phyloP scores from a whole-genome alignment of 2,113 vertebrate genomes.

The Ochotona princeps region DNA sequence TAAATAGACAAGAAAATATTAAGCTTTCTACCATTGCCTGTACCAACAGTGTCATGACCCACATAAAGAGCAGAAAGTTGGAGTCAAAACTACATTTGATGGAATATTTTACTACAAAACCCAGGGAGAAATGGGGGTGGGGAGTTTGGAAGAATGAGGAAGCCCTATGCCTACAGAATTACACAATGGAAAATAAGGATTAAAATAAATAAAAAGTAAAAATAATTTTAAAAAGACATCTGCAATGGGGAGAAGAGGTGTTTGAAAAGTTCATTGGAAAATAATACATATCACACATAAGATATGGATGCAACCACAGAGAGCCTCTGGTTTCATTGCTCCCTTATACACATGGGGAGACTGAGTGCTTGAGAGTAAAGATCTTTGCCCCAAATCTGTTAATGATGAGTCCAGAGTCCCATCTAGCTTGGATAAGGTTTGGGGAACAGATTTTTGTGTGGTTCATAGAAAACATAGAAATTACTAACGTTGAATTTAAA shows the following conservation, averaged over 20 bases:
- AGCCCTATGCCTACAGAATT: too few relatives aligned
- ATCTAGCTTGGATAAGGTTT: accelerated
- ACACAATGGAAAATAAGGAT: too few relatives aligned
- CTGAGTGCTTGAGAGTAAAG: neutral
- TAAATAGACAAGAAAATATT: too few relatives aligned
- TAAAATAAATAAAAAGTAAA: too few relatives aligned
- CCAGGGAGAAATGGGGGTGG: too few relatives aligned
- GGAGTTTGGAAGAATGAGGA: too few relatives aligned
- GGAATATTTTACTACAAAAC: too few relatives aligned
- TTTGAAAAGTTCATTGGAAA: neutral
- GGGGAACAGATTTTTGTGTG: accelerated
- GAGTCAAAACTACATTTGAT: too few relatives aligned
- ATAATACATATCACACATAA: neutral
- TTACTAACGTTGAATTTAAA: neutral
- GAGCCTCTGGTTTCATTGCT: neutral
- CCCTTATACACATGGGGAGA: neutral
- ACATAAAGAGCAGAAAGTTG: too few relatives aligned
- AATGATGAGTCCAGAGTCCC: accelerated
- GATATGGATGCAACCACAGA: neutral
- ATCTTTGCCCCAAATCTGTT: neutral
- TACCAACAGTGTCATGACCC: too few relatives aligned
- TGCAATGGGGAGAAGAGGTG: too few relatives aligned
- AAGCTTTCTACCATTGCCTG: too few relatives aligned
- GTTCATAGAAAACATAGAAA: neutral
- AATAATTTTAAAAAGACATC: neutral